Evolutionary conservation across 1,140 invertebrate genomes (phyloP), one percentile per base, ranked within the genome.

Genomic region (Lasioglossum baleicum): DNA sequence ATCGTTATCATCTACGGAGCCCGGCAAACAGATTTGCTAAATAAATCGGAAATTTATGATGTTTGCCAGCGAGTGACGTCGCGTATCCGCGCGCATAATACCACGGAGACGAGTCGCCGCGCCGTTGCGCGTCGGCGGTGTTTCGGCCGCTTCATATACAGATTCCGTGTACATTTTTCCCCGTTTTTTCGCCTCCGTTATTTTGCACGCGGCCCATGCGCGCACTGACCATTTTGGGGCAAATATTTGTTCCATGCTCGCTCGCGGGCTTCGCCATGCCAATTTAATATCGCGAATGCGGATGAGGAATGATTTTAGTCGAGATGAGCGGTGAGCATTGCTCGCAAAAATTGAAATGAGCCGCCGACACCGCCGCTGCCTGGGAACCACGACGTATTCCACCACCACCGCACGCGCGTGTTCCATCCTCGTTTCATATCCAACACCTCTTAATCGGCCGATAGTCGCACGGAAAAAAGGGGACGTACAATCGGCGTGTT

Each of bases 1-100:
- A 81, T 66, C 83, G 73, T 77, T 84, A 82, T 84, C 75, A 70
- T 81, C 77, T 67, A 69, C 63, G 66, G 26, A 74, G 60, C 2
- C 70, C 60, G 56, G 58, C 71, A 84, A 77, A 81, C 84, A 83
- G 77, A 83, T 80, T 83, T 67, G 71, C 72, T 76, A 75, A 87
- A 84, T 83, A 86, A 87, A 82, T 86, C 75, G 77, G 77, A 82
- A 87, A 87, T 87, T 87, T 84, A 87, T 87, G 72, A 78, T 87
- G 82, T 87, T 87, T 87, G 85, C 84, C 60, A 58, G 63, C 76
- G 80, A 80, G 83, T 75, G 67, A 75, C 70, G 68, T 77, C 64
- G 83, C 65, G 66, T 76, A 86, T 86, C 44, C 73, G 77, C 70
- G 83, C 84, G 84, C 84, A 86, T 86, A 83, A 86, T 86, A 83